These are phyloP conservation scores for Tribolium madens DNA, from an alignment of 1,140 invertebrate species.

Conservation along the genomic window DNA sequence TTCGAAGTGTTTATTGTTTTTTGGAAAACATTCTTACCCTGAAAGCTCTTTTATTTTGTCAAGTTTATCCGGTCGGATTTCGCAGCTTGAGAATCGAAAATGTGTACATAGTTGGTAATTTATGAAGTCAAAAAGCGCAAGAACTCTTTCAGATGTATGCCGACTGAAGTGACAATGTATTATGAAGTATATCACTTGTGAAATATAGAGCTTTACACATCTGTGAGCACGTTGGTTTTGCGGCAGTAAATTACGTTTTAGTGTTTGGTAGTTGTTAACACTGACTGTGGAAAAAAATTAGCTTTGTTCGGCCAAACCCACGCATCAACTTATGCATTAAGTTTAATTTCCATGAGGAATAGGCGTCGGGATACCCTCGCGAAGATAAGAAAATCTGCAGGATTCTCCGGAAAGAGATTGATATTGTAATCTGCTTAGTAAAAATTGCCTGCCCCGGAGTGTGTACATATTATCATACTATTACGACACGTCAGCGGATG, in stretches of 20 bases:
- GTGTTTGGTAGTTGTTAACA: slow-evolving; percentile 21
- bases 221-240: slow-evolving; percentile 42
- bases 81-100: neutral
- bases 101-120: slow-evolving; percentile 28
- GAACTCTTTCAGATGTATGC: slow-evolving; percentile 41
- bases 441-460: slow-evolving; percentile 63
- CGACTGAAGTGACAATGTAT: slow-evolving; percentile 49
- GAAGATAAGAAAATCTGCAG: slow-evolving; percentile 57
- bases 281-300: neutral
- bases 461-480: slow-evolving; percentile 66
- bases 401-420: slow-evolving; percentile 62
- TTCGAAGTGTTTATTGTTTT: neutral
- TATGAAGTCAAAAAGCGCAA: slow-evolving; percentile 26
- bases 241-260: slow-evolving; percentile 40
- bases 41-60: no score
- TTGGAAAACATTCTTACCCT: no score
- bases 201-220: slow-evolving; percentile 49
- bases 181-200: slow-evolving; percentile 39
- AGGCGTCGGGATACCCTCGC: slow-evolving; percentile 49
- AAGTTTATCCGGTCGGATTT: neutral
- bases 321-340: slow-evolving; percentile 53
- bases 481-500: slow-evolving; percentile 64
- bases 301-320: slow-evolving; percentile 19
- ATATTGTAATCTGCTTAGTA: slow-evolving; percentile 65
- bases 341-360: slow-evolving; percentile 62